Conservation (phyloP, 2,888 invertebrate genomes). For the Steinernema carpocapsae region DNA sequence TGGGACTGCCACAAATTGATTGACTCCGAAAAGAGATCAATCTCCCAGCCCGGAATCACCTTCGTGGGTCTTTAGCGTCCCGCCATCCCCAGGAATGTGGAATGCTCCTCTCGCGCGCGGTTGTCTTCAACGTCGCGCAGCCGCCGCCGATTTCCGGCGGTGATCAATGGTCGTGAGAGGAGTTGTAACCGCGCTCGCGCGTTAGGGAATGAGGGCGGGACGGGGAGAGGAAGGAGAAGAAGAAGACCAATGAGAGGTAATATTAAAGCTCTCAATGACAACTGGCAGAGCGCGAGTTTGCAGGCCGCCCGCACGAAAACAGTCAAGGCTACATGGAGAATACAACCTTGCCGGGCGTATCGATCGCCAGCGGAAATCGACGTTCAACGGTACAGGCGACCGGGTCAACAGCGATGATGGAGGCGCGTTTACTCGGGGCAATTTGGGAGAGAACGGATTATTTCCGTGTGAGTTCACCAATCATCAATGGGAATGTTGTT, state of each 20-base stretch:
- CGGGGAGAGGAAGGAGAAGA: too few species aligned
- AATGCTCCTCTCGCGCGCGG: slow-evolving; percentile 26
- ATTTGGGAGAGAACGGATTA: background rate
- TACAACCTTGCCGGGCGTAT: background rate
- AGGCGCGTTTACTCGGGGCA: too few species aligned
- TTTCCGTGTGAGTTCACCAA: background rate
- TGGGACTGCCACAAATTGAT: too few species aligned
- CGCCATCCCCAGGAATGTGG: too few species aligned
- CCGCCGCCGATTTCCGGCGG: slow-evolving; percentile 7
- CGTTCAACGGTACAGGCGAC: too few species aligned
- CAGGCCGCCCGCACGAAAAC: slow-evolving; percentile 8
- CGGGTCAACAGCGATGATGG: slow-evolving; percentile 34
- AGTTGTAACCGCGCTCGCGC: slow-evolving; percentile 8
- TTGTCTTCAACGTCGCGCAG: too few species aligned
- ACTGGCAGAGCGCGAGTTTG: background rate
- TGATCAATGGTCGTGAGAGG: background rate
- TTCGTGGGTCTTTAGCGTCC: too few species aligned
- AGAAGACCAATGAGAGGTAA: too few species aligned
- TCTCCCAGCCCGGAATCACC: too few species aligned
- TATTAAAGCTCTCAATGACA: background rate
- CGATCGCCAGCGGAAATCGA: slow-evolving; percentile 8
- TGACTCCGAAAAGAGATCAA: too few species aligned
- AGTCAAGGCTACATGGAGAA: slow-evolving; percentile 9
- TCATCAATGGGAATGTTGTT: too few species aligned
- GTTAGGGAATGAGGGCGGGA: slow-evolving; percentile 26